phyloP scores from a whole-genome alignment of 2,888 invertebrate genomes.

The Chaetogeoica ovagalla region DNA sequence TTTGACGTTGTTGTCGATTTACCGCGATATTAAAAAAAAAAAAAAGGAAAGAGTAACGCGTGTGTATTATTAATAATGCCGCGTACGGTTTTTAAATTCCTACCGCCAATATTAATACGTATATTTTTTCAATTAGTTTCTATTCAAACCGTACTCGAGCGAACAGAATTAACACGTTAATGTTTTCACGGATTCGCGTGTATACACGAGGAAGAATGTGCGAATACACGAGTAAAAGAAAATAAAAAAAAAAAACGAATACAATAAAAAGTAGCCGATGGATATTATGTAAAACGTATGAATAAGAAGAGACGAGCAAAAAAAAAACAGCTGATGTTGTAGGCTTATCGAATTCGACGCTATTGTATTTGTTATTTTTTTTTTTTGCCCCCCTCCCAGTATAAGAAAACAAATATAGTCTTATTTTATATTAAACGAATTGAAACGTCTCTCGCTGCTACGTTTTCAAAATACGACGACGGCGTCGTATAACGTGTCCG shows the following conservation, averaged over 20 bases:
- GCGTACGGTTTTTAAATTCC: too few relatives aligned
- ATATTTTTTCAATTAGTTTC: neutral
- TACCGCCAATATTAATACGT: neutral
- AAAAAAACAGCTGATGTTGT: neutral
- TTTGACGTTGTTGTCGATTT: too few relatives aligned
- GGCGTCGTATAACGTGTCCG: too few relatives aligned
- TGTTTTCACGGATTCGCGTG: neutral
- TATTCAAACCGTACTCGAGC: neutral
- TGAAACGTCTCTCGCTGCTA: too few relatives aligned
- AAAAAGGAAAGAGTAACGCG: too few relatives aligned
- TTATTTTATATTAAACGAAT: neutral
- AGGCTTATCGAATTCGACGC: neutral
- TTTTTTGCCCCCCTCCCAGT: neutral
- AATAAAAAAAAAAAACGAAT: too few relatives aligned
- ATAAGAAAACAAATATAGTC: neutral
- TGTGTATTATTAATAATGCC: too few relatives aligned
- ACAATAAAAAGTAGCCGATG: neutral
- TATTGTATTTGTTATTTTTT: slow-evolving; percentile 7
- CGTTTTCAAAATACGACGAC: too few relatives aligned
- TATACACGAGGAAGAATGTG: neutral
- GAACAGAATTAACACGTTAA: neutral
- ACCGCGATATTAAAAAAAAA: too few relatives aligned
- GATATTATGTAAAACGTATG: neutral
- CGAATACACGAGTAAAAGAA: neutral
- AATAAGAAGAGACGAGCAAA: neutral